Evolutionary conservation across 2,113 vertebrate species (phyloP), one percentile per base, ranked within the genome.

Genomic region (Myocastor coypus): DNA sequence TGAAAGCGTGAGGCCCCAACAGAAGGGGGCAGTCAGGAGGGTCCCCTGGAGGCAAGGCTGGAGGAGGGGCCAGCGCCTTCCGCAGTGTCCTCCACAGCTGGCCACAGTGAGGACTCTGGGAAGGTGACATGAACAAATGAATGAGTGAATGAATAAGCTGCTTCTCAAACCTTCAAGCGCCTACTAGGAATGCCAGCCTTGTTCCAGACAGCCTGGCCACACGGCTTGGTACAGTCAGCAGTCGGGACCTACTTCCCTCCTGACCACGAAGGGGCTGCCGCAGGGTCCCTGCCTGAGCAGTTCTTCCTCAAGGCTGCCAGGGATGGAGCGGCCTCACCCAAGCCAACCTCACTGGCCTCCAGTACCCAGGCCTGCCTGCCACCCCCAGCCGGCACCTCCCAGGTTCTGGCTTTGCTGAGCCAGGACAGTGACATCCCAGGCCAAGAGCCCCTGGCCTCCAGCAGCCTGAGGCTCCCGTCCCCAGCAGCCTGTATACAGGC

Each of bases 181-280:
- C 57, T 24, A 34, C 28, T 26, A 55, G 13, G 59, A 12, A 20
- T 16, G 7, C 19, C 17, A 40, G 57, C 75, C 80, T 75, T 7
- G 0, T 1, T 59, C 50, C 0, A 6, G 1, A 37, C 77, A 52
- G 0, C 17, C 52, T 0, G 0, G n/a, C 55, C 83, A 34, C 19
- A 1, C 46, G 50, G 59, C 37, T 14, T 8, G 82, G 59, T 4
- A 55, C 87, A n/a, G 40, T 7, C 1, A 0, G 80, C 64, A 19
- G 2, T 5, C 6, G 1, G 42, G 34, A 24, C 34, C 46, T 57
- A 46, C 8, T 1, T 24, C 34, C 52, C 50, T 63, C 6, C 10
- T 0, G 12, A n/a, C 7, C 0, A 3, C 11, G 40, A 30, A 1
- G 19, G 1, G 9, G 42, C 50, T 12, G 1, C 1, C 8, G 50